Evolutionary conservation across 2,797 vertebrate species (phyloP).

Genomic region (Threskiornis aethiopicus): DNA sequence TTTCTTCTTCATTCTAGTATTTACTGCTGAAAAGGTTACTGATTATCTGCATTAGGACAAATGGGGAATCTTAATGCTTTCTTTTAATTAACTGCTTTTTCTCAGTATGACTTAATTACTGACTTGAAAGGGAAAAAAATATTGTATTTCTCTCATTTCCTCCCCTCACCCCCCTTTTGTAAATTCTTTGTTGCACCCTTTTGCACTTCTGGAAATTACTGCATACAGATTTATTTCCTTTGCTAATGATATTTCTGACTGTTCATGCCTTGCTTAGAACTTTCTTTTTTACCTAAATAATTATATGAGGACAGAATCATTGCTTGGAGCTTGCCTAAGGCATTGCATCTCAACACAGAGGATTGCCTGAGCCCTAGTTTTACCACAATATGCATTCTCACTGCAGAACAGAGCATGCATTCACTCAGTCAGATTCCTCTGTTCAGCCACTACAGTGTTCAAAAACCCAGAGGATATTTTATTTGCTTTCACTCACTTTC

Average conservation of each 20-base stretch:
- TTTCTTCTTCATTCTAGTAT: not conserved
- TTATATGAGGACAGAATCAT: not conserved
- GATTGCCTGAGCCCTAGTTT: slow-evolving; percentile 2
- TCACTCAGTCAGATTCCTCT: not conserved
- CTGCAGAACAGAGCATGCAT: not conserved
- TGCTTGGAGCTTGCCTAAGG: slow-evolving; percentile 52
- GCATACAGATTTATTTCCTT: not conserved
- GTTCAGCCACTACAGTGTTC: not conserved
- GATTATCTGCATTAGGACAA: not conserved
- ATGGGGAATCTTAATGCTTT: not conserved
- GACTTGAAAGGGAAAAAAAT: not conserved
- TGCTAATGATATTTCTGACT: not conserved
- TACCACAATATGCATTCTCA: not conserved
- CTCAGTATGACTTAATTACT: not conserved
- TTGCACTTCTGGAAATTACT: not conserved
- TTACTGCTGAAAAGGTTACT: not conserved
- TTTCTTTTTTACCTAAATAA: slow-evolving; percentile 35
- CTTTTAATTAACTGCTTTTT: not conserved
- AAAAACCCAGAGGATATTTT: not conserved
- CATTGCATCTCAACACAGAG: not conserved
- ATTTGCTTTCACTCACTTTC: not conserved
- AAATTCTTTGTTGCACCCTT: not conserved
- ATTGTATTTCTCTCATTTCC: not conserved
- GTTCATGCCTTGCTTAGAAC: not conserved
- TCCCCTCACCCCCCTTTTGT: fast-evolving